Evolutionary conservation across 2,797 vertebrate species (phyloP), one percentile per base, ranked within the genome.

Genomic region (Oreortyx pictus): DNA sequence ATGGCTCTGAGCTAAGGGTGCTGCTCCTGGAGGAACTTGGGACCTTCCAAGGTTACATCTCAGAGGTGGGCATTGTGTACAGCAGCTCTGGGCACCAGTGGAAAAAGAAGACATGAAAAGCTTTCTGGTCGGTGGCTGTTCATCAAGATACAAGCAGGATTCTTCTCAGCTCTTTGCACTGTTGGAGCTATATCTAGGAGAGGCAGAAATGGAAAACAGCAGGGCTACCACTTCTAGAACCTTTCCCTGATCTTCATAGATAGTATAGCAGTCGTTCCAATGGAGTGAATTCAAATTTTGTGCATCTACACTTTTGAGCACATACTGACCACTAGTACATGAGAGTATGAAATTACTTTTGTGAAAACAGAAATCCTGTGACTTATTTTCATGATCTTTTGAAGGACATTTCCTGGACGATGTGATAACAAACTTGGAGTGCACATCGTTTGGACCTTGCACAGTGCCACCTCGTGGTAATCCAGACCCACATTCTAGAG

Each of bases 401-500:
- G 52, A n/a, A 20, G 44, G 8, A 3, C 22, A 41, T 57, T 67
- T 70, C 43, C 39, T 18, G 33, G 59, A 41, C 49, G 62, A 59
- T 2, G 22, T 0, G 79, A 2, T 11, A n/a, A 15, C 3, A 18
- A 31, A 61, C 56, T 1, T 14, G 5, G 49, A 60, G 57, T 4
- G 62, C 4, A 2, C 0, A 1, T 0, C 2, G 72, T 44, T 15
- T 1, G 65, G 72, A 67, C 39, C 80, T 90, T 62, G 62, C 43
- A 66, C 61, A 18, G 62, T 92, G 94, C 92, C 94, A 91, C 83
- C 94, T 92, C 88, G 90, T 91, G 94, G 94, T 76, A 72, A 75
- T 20, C 31, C 81, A 77, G n/a, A 37, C 57, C 56, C 60, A 9
- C 22, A 3, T 14, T 44, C 70, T 6, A 8, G 23, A 85, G 1